These are phyloP conservation scores for Ischnus inquisitorius DNA, from an alignment of 2,888 invertebrate genomes.

Conservation along the genomic window DNA sequence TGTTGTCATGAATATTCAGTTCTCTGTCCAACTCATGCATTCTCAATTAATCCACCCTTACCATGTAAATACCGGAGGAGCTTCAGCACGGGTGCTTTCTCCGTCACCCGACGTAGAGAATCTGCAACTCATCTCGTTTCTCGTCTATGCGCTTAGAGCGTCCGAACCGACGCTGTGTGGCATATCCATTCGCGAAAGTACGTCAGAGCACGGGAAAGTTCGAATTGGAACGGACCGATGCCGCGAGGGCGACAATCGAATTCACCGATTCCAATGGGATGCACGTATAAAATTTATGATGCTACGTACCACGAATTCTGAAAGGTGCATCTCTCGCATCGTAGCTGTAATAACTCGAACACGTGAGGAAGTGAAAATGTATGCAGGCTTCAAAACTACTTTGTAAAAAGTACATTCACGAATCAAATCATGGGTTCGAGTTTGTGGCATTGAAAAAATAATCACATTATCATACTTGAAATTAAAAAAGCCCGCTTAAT, in stretches of 20 bases:
- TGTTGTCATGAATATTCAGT: conserved; percentile 77
- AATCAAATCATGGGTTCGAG: too few relatives aligned
- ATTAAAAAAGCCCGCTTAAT: too few relatives aligned
- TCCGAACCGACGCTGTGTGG: not conserved
- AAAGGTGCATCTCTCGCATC: not conserved
- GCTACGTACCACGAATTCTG: not conserved
- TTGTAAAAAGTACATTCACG: too few relatives aligned
- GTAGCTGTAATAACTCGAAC: not conserved
- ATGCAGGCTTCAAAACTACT: not conserved
- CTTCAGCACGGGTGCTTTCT: conserved; percentile 27
- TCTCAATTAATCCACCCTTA: conserved; percentile 76
- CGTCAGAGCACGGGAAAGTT: not conserved
- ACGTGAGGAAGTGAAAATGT: not conserved
- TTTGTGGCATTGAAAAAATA: too few relatives aligned
- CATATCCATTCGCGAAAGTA: not conserved
- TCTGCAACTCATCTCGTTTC: conserved; percentile 68
- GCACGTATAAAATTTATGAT: not conserved
- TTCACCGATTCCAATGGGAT: not conserved
- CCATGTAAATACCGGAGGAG: conserved; percentile 70
- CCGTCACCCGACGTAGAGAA: conserved; percentile 44
- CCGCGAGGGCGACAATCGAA: not conserved
- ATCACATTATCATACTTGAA: too few relatives aligned
- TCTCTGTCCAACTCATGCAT: conserved; percentile 75
- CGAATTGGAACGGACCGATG: not conserved
- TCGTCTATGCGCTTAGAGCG: conserved; percentile 6